Evolutionary conservation across 2,113 vertebrate genomes (phyloP).

Genomic region (Lasiurus borealis): DNA sequence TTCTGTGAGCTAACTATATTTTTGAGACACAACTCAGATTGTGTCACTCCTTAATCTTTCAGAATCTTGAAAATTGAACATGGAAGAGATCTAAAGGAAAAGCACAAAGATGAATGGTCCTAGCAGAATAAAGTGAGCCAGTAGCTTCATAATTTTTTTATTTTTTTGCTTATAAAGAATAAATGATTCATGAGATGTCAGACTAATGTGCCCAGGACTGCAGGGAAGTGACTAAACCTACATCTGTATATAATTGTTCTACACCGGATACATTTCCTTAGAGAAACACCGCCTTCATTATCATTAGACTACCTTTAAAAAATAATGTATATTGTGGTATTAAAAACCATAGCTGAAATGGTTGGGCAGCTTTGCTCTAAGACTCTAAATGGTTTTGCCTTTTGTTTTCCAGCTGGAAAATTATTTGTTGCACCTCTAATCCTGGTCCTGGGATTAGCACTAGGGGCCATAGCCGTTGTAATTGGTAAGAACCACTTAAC

Average conservation of each 20-base stretch:
- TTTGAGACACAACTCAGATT: background rate
- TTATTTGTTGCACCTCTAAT: constrained; percentile 95
- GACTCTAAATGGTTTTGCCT: constrained; percentile 60
- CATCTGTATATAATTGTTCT: background rate
- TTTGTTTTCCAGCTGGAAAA: constrained; percentile 93
- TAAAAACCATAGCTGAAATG: constrained; percentile 18
- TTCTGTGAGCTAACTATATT: background rate
- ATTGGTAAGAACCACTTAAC: constrained; percentile 91
- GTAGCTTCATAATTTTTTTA: background rate
- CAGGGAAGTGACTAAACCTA: background rate
- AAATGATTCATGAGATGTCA: background rate
- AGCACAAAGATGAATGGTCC: background rate
- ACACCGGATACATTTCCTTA: background rate
- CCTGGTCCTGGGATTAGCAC: constrained; percentile 94
- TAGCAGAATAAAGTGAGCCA: background rate
- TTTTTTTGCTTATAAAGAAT: background rate
- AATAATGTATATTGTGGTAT: background rate
- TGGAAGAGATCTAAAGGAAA: background rate
- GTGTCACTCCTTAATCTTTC: background rate
- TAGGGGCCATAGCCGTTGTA: constrained; percentile 95
- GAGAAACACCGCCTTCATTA: constrained; percentile 2
- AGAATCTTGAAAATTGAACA: background rate
- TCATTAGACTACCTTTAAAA: background rate
- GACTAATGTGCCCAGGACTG: background rate
- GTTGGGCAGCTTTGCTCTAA: background rate